A percentile compares a stretch with the other conserved stretches of the same genome.
These are phyloP conservation scores for Deroplatys truncata DNA, from an alignment of 2,888 invertebrate species.

Conservation along the genomic window DNA sequence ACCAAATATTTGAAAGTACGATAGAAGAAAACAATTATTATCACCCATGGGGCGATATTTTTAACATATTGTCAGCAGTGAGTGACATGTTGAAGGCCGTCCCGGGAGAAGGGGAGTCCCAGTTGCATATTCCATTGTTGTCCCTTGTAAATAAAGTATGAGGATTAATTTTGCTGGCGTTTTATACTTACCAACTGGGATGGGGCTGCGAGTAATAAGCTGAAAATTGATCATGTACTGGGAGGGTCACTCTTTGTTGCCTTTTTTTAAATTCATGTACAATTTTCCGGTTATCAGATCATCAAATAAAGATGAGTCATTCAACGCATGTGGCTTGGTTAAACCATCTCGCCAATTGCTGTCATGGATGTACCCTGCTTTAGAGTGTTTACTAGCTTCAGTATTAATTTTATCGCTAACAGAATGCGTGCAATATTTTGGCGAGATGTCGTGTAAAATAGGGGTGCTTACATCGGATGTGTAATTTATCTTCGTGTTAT, in stretches of 20 bases:
- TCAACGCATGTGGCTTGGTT: neutral
- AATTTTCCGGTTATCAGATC: neutral
- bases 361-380: no score
- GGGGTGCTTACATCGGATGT: no score
- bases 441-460: no score
- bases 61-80: neutral
- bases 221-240: neutral
- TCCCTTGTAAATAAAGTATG: neutral
- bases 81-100: neutral
- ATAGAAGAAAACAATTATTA: neutral
- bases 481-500: no score
- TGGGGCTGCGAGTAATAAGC: neutral
- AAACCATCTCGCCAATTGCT: neutral
- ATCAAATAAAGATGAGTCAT: neutral
- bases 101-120: neutral
- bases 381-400: no score
- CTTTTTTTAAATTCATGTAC: neutral
- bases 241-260: neutral
- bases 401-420: no score
- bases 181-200: neutral
- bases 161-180: neutral
- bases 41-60: neutral
- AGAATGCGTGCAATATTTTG: no score
- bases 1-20: neutral
- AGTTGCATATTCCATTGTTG: neutral